Percentiles rank a stretch among this genome's conserved stretches.
Conservation (phyloP, 2,888 invertebrate genomes). For the Caenorhabditis afra region DNA sequence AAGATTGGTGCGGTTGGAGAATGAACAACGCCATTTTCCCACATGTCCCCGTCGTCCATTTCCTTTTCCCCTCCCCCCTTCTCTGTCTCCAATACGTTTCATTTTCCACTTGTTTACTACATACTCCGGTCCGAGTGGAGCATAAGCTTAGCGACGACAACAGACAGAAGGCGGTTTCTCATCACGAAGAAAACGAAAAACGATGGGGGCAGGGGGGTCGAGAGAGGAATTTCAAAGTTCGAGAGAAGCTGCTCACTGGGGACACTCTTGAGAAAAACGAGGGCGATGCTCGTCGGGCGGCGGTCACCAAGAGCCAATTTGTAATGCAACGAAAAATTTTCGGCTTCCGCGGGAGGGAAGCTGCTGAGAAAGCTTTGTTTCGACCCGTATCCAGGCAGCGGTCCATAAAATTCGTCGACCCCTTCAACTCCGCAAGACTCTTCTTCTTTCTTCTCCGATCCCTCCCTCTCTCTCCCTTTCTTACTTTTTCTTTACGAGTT, state of each 20-base stretch:
- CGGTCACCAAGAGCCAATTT: conserved; percentile 2
- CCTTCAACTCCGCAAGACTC: too few relatives aligned
- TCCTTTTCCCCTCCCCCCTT: conserved; percentile 9
- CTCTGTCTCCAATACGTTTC: too few relatives aligned
- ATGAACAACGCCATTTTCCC: conserved; percentile 16
- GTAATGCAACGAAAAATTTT: conserved; percentile 44
- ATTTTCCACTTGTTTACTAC: conserved; percentile 35
- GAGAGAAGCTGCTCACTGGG: too few relatives aligned
- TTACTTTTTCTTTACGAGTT: too few relatives aligned
- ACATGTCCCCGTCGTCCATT: conserved; percentile 36
- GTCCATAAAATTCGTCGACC: background rate
- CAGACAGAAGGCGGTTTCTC: background rate
- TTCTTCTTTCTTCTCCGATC: too few relatives aligned
- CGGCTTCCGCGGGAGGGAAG: background rate
- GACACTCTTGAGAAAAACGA: background rate
- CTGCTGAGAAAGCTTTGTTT: conserved; percentile 1
- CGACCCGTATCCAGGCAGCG: conserved; percentile 33
- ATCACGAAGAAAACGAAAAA: background rate
- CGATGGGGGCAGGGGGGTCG: too few relatives aligned
- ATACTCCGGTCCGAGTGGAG: background rate
- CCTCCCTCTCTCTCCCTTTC: too few relatives aligned
- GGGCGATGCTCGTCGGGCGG: background rate
- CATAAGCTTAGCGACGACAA: background rate
- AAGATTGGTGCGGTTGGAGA: conserved; percentile 20
- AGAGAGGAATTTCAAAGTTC: too few relatives aligned